Evolutionary conservation across 2,113 vertebrate species (phyloP).

Genomic region (Miniopterus natalensis): DNA sequence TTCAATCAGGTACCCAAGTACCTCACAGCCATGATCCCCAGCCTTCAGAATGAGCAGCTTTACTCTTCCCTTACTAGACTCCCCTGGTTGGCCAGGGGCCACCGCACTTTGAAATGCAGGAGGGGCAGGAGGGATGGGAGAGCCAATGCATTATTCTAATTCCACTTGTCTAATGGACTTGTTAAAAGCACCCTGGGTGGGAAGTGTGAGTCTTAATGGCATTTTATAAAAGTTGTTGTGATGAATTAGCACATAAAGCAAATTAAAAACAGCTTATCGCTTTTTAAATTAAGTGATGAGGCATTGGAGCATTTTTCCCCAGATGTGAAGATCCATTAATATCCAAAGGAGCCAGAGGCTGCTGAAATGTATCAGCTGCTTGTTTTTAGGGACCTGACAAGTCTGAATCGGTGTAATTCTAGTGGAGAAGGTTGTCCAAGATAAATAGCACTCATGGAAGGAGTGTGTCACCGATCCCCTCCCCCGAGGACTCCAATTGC

Average conservation of each 20-base stretch:
- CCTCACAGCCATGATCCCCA: neutral
- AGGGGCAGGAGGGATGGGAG: neutral
- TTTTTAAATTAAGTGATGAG: slow-evolving; percentile 72
- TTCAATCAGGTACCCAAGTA: neutral
- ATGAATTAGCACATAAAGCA: slow-evolving; percentile 76
- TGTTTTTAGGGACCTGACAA: neutral
- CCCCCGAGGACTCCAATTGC: neutral
- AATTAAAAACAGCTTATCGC: slow-evolving; percentile 80
- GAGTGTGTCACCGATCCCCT: neutral
- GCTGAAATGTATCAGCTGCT: slow-evolving; percentile 59
- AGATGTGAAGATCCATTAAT: slow-evolving; percentile 53
- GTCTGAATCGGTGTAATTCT: slow-evolving; percentile 1
- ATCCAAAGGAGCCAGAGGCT: slow-evolving; percentile 50
- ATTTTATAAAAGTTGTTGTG: slow-evolving; percentile 75
- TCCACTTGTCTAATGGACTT: slow-evolving; percentile 63
- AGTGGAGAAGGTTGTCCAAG: neutral
- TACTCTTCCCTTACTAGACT: neutral
- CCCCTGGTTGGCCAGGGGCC: neutral
- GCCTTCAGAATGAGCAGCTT: neutral
- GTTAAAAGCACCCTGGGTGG: slow-evolving; percentile 66
- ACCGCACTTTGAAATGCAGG: neutral
- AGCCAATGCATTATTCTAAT: slow-evolving; percentile 31
- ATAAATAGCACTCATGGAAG: neutral
- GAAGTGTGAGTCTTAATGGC: slow-evolving; percentile 65
- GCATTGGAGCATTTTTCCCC: slow-evolving; percentile 59